Evolutionary conservation across 2,113 vertebrate species (phyloP), one percentile per base, ranked within the genome.

Genomic region (Speoplatyrhinus poulsoni): DNA sequence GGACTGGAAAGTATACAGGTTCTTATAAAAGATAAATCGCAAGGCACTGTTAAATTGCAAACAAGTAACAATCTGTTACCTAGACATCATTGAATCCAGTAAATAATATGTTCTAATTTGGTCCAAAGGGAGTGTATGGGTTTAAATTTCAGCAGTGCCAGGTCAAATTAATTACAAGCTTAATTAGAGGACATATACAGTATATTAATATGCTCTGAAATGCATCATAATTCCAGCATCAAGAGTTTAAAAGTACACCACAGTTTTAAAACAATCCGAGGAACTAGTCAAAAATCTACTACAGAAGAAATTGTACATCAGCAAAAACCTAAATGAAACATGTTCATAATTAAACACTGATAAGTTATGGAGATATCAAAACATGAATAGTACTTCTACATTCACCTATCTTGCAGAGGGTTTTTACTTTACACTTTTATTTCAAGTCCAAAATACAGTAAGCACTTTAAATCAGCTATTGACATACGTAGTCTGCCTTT

Each of bases 11-110:
- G 57, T 63, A 60, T 55, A 62, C 72, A 61, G 63, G 69, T 75
- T 82, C 63, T 82, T 70, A 48, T 41, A 72, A 84, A 80, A 63
- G 67, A 81, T 17, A 82, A 85, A 84, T 73, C 77, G 82, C 87
- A 93, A 93, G 91, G 91, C 92, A 93, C 91, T 87, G 89, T 80
- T 81, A 87, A 82, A 88, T 84, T 76, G 83, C 80, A 82, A 79
- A 83, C 75, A 65, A 78, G 88, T 74, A 88, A 90, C 78, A 0
- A 65, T 19, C 16, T 13, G 87, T 89, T 87, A 84, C 85, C 75
- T 66, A 65, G 80, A 91, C 87, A 87, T 87, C 85, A 82, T 84
- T 73, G 69, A 83, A 81, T 89, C 83, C 82, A 71, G 67, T 46
- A 74, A 76, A 69, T 36, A 3, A 46, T 73, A 73, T 75, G 77